phyloP scores from a whole-genome alignment of 2,888 invertebrate genomes.

The Agonopterix heracliana region DNA sequence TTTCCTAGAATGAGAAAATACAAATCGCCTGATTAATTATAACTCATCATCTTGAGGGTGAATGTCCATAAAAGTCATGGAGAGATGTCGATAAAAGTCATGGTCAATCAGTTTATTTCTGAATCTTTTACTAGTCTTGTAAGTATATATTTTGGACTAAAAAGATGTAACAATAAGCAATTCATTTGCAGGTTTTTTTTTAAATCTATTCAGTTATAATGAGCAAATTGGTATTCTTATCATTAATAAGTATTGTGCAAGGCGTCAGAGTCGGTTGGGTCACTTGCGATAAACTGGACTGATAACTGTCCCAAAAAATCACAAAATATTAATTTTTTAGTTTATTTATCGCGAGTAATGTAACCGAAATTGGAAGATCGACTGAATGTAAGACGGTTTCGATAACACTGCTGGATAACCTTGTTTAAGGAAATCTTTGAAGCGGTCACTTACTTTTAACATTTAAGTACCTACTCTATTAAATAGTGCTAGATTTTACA shows the following conservation, averaged over 20 bases:
- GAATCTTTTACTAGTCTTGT: no score
- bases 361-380: conserved; percentile 34
- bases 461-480: not conserved
- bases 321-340: conserved; percentile 37
- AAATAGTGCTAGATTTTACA: no score
- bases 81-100: no score
- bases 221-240: conserved; percentile 49
- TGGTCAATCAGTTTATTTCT: no score
- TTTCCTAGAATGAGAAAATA: not conserved
- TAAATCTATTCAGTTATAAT: conserved; percentile 11
- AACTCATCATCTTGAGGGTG: no score
- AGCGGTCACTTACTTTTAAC: conserved; percentile 19
- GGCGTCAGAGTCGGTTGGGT: conserved; percentile 44
- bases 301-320: conserved; percentile 42
- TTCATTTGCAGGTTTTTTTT: no score
- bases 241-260: conserved; percentile 54
- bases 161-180: no score
- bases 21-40: no score
- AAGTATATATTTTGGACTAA: no score
- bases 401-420: conserved; percentile 38
- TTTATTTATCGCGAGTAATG: conserved; percentile 36
- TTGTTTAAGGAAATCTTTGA: conserved; percentile 21
- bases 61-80: no score
- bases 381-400: conserved; percentile 20
- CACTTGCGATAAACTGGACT: conserved; percentile 51